A percentile compares a stretch with the other conserved stretches of the same genome.
Conservation (phyloP, 2,797 vertebrate genomes). For the Rhinoraja longicauda region DNA sequence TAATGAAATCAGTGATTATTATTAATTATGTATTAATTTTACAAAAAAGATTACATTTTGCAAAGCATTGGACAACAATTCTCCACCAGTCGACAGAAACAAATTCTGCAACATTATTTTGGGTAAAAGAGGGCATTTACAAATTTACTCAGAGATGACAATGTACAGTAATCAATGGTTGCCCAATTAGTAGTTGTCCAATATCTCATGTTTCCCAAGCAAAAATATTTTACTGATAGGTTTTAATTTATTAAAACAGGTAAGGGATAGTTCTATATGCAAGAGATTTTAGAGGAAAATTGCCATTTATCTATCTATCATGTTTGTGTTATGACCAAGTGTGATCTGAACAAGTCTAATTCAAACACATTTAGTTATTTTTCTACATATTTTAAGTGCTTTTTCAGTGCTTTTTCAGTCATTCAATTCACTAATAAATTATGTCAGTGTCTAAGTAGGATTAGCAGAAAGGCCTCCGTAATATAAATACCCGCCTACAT, state of each 20-base stretch:
- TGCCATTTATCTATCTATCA: background rate
- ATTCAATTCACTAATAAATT: background rate
- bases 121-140: background rate
- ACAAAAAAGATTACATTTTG: background rate
- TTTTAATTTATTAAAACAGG: no score
- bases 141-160: background rate
- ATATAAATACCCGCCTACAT: background rate
- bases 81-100: background rate
- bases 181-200: no score
- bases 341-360: background rate
- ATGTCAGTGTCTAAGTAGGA: background rate
- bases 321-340: background rate
- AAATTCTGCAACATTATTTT: background rate
- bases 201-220: no score
- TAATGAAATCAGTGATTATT: background rate
- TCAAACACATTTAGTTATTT: background rate
- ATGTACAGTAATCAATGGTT: background rate
- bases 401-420: constrained; percentile 3
- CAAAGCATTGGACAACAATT: background rate
- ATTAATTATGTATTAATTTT: background rate
- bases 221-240: background rate
- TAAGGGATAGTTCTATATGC: no score
- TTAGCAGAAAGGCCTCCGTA: background rate
- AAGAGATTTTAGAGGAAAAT: background rate
- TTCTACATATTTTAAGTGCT: background rate